Evolutionary conservation across 2,797 vertebrate genomes (phyloP), one percentile per base, ranked within the genome.

Genomic region (Orientallactaga sibirica): DNA sequence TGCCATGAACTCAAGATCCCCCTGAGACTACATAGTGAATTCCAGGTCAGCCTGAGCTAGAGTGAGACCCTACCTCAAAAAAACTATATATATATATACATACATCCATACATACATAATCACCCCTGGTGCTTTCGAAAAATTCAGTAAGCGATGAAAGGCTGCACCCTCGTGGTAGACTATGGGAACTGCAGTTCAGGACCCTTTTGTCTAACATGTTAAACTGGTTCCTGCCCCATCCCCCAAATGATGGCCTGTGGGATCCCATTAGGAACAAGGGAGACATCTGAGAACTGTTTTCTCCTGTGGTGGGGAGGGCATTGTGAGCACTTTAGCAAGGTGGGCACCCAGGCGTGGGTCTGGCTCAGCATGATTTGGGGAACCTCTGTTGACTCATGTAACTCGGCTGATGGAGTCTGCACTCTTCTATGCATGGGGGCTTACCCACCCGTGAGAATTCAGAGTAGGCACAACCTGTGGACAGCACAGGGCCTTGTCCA

Each of bases 281-380:
- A 18, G 8, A 3, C 24, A n/a, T 19, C 73, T 58, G 7, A 6
- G 33, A 16, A 4, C 62, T 52, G 20, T 84, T 43, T 71, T 29
- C 52, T 86, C 24, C 22, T 25, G 12, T 3, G 19, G 12, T 16
- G 14, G 12, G 55, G 3, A 58, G 55, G 12, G 55, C 16, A n/a
- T n/a, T 16, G 24, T 3, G 20, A 93, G 58, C 43, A 0, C 20
- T 0, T 0, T 29, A 29, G n/a, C 41, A 7, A 19, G 25, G 20
- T 19, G 27, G 33, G 12, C 9, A 15, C 8, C 12, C 22, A 24
- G 16, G 11, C 9, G 18, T 29, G 0, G 68, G 14, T 8, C 87
- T 15, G 18, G 25, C n/a, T 81, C 22, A 25, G 27, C 68, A 22
- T 43, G 61, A 37, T 14, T 0, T n/a, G 76, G 19, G 5, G 22